Percentiles rank a stretch among this genome's conserved stretches.
These are phyloP conservation scores for Jaculus jaculus DNA, from an alignment of 2,113 vertebrate genomes.

Conservation along the genomic window DNA sequence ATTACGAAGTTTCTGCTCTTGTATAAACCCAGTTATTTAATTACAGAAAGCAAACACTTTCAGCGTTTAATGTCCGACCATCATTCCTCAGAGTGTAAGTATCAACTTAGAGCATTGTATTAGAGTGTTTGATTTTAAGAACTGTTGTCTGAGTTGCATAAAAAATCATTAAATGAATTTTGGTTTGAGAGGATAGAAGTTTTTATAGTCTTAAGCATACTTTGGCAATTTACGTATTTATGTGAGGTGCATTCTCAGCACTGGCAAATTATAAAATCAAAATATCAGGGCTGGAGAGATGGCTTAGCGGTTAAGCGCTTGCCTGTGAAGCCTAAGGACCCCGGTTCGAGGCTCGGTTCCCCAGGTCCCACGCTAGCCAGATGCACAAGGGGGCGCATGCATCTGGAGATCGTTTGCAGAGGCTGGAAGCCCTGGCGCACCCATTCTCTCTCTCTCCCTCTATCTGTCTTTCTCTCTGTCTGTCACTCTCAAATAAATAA, in stretches of 20 bases:
- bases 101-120: neutral
- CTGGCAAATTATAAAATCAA: neutral
- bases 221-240: neutral
- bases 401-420: too few relatives aligned
- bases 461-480: too few relatives aligned
- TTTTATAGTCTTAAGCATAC: neutral
- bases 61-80: neutral
- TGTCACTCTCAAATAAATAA: too few relatives aligned
- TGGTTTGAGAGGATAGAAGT: neutral
- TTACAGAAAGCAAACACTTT: neutral
- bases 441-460: too few relatives aligned
- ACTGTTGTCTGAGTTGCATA: neutral
- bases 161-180: neutral
- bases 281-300: too few relatives aligned
- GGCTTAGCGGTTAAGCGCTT: too few relatives aligned
- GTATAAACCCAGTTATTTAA: neutral
- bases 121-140: neutral
- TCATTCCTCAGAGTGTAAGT: neutral
- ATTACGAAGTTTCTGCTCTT: neutral
- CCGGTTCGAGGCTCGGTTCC: too few relatives aligned
- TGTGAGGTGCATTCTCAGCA: neutral
- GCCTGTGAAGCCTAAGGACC: too few relatives aligned
- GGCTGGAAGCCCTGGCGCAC: too few relatives aligned
- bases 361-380: too few relatives aligned
- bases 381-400: too few relatives aligned